phyloP scores from a whole-genome alignment of 2,113 vertebrate genomes.

The Chionomys nivalis region DNA sequence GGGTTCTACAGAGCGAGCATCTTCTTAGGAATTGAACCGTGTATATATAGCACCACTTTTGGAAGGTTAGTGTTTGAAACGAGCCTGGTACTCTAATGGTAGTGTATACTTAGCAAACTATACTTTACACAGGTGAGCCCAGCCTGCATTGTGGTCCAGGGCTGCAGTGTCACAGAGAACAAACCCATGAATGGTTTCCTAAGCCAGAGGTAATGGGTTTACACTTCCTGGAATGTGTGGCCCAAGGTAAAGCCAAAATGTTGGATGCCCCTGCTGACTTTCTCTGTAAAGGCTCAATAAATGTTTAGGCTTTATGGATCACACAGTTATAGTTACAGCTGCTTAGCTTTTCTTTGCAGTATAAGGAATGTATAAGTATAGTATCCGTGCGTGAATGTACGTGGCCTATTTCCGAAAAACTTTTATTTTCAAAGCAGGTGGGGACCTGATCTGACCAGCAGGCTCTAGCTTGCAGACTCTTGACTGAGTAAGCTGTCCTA shows the following conservation, averaged over 20 bases:
- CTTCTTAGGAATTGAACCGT: neutral
- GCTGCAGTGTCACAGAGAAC: neutral
- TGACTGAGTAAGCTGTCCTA: neutral
- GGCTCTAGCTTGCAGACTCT: neutral
- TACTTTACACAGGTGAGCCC: neutral
- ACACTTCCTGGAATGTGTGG: neutral
- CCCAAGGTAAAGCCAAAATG: neutral
- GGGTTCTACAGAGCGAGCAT: neutral
- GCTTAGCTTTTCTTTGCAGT: neutral
- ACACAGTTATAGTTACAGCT: neutral
- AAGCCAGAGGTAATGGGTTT: neutral
- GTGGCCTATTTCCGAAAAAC: neutral
- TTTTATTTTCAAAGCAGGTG: neutral
- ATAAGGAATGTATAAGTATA: neutral
- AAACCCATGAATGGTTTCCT: neutral
- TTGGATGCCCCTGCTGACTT: neutral
- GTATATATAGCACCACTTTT: neutral
- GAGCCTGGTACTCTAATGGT: neutral
- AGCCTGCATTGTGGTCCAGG: neutral
- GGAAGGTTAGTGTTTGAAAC: constrained; percentile 12
- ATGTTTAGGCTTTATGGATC: neutral
- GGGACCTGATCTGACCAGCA: neutral
- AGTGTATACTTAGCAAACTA: neutral
- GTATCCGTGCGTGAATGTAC: neutral
- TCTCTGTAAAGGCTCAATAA: constrained; percentile 2